A percentile compares a stretch with the other conserved stretches of the same genome.
phyloP scores from a whole-genome alignment of 2,797 vertebrate species.

The Cyprinodon diabolis region DNA sequence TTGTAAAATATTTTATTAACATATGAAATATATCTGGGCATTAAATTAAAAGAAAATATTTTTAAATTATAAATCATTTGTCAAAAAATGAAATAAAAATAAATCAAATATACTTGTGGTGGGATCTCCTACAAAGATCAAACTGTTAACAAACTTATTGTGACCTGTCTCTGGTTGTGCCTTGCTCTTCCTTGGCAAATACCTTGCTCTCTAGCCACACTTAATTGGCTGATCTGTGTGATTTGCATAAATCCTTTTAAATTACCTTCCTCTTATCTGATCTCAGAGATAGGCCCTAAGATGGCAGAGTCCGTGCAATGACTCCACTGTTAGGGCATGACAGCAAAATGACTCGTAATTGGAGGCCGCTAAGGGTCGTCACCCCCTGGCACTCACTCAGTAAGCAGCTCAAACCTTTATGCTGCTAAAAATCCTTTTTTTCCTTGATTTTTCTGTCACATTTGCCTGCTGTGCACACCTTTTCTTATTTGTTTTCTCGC shows the following conservation, averaged over 20 bases:
- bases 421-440: conserved; percentile 22
- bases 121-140: conserved; percentile 10
- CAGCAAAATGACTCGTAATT: conserved; percentile 76
- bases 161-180: conserved; percentile 10
- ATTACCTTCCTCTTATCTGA: conserved; percentile 69
- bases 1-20: background rate
- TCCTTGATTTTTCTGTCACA: conserved; percentile 18
- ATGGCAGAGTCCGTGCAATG: conserved; percentile 60
- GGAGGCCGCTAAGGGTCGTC: conserved; percentile 67
- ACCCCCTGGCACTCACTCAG: conserved; percentile 67
- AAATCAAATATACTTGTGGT: too few species aligned
- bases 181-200: conserved; percentile 48
- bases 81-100: background rate
- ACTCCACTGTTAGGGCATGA: conserved; percentile 57
- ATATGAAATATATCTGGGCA: background rate
- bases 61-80: background rate
- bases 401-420: conserved; percentile 67
- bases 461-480: conserved; percentile 26
- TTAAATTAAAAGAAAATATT: background rate
- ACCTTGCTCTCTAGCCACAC: conserved; percentile 65
- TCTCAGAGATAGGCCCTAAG: conserved; percentile 61
- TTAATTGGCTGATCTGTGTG: conserved; percentile 76
- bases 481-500: conserved; percentile 10
- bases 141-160: conserved; percentile 6
- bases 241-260: conserved; percentile 78